A percentile compares a stretch with the other conserved stretches of the same genome.
Evolutionary conservation across 2,797 vertebrate species (phyloP).

Genomic region (Hafferia zeledoni): DNA sequence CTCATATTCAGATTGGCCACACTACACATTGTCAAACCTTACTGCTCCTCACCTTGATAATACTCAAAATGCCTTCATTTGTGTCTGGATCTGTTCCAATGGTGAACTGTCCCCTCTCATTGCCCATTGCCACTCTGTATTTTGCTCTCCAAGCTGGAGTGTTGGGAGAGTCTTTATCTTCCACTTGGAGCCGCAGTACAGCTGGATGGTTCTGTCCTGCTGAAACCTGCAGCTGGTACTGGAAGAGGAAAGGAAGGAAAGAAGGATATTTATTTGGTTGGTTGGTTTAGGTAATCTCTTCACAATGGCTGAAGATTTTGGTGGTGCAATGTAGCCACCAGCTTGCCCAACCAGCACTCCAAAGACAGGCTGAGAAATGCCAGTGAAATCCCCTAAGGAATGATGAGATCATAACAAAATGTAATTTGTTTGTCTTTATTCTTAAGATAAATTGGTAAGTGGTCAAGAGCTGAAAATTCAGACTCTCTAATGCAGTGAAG

Average conservation of each 20-base stretch:
- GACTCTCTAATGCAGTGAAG: background rate
- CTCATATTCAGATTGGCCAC: background rate
- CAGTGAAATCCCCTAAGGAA: background rate
- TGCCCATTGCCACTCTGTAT: background rate
- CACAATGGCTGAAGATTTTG: background rate
- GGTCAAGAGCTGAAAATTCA: background rate
- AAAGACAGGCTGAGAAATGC: background rate
- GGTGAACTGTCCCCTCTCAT: background rate
- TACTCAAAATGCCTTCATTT: background rate
- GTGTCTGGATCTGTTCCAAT: background rate
- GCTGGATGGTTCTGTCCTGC: background rate
- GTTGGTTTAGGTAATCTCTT: background rate
- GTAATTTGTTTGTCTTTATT: background rate
- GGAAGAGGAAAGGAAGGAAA: background rate
- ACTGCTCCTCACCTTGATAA: background rate
- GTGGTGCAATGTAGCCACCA: background rate
- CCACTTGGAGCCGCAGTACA: background rate
- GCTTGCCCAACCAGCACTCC: background rate
- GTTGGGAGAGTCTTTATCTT: background rate
- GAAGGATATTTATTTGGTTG: background rate
- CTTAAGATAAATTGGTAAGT: background rate
- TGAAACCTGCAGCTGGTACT: background rate
- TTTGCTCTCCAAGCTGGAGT: background rate
- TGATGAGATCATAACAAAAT: background rate
- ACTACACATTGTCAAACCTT: fast-evolving